Evolutionary conservation across 2,113 vertebrate species (phyloP).

Genomic region (Synchiropus splendidus): DNA sequence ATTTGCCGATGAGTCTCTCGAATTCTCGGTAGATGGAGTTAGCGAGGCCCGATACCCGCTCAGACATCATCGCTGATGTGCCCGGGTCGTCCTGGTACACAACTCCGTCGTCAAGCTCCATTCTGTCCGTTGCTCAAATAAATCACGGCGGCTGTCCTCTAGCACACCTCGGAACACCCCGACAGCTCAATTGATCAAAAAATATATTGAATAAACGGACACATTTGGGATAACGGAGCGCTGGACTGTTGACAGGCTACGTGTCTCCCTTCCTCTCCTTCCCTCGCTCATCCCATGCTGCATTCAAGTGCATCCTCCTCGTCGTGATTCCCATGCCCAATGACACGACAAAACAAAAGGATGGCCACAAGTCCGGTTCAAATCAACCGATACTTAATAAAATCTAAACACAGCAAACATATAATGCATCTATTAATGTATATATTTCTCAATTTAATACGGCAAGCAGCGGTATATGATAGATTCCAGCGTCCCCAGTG

Average conservation of each 20-base stretch:
- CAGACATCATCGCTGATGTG: slow-evolving; percentile 91
- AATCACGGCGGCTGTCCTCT: slow-evolving; percentile 1
- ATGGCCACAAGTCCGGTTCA: too few species aligned
- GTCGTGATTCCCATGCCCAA: too few species aligned
- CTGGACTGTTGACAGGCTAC: slow-evolving; percentile 34
- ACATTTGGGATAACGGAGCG: slow-evolving; percentile 24
- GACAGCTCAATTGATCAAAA: too few species aligned
- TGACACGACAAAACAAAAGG: too few species aligned
- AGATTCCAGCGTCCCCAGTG: too few species aligned
- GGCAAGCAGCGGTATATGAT: too few species aligned
- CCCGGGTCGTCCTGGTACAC: slow-evolving; percentile 94
- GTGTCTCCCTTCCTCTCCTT: slow-evolving; percentile 54
- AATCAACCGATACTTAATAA: too few species aligned
- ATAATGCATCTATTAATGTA: too few species aligned
- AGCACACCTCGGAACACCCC: too few species aligned
- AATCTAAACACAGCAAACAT: too few species aligned
- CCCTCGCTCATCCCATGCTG: slow-evolving; percentile 32
- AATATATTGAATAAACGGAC: slow-evolving; percentile 7
- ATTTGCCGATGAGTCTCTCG: slow-evolving; percentile 89
- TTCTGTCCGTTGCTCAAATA: slow-evolving; percentile 47
- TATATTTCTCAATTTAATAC: too few species aligned
- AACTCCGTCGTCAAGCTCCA: slow-evolving; percentile 83
- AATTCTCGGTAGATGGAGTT: slow-evolving; percentile 96
- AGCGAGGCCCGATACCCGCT: slow-evolving; percentile 92
- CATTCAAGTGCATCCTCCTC: slow-evolving; percentile 24